Conservation (phyloP, 2,888 invertebrate genomes). For the Gastracanthus pulcherrimus region DNA sequence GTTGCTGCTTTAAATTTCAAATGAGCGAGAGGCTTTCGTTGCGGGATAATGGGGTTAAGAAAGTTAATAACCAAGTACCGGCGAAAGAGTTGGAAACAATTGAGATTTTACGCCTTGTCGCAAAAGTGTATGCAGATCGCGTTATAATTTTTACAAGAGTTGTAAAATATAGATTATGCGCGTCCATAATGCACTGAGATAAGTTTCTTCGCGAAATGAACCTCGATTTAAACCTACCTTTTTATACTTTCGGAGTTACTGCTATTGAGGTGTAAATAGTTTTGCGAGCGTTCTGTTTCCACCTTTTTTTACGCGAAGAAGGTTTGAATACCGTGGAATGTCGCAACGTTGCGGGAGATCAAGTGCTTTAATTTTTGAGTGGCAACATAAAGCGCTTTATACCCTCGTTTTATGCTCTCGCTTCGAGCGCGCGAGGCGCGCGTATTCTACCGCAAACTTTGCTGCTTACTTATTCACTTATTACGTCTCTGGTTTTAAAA, state of each 20-base stretch:
- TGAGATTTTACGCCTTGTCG: background rate
- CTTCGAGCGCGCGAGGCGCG: too few species aligned
- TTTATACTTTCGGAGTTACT: background rate
- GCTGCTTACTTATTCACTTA: constrained; percentile 71
- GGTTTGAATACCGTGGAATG: background rate
- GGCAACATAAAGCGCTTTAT: constrained; percentile 68
- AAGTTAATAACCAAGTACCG: constrained; percentile 42
- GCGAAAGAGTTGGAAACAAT: constrained; percentile 14
- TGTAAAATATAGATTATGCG: too few species aligned
- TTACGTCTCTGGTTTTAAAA: constrained; percentile 65
- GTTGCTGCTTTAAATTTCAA: constrained; percentile 61
- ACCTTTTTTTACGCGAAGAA: background rate
- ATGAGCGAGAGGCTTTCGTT: constrained; percentile 52
- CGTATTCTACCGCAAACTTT: too few species aligned
- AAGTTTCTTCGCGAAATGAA: too few species aligned
- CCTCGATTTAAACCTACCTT: too few species aligned
- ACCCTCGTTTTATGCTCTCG: constrained; percentile 57
- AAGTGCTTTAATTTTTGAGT: constrained; percentile 65
- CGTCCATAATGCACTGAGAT: too few species aligned
- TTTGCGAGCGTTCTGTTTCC: background rate
- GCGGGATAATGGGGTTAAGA: constrained; percentile 13
- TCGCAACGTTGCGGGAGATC: background rate
- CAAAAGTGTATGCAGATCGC: background rate
- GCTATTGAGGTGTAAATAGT: background rate
- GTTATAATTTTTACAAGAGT: background rate